Evolutionary conservation across 2,888 invertebrate species (phyloP), one percentile per base, ranked within the genome.

Genomic region (Callosobruchus maculatus): DNA sequence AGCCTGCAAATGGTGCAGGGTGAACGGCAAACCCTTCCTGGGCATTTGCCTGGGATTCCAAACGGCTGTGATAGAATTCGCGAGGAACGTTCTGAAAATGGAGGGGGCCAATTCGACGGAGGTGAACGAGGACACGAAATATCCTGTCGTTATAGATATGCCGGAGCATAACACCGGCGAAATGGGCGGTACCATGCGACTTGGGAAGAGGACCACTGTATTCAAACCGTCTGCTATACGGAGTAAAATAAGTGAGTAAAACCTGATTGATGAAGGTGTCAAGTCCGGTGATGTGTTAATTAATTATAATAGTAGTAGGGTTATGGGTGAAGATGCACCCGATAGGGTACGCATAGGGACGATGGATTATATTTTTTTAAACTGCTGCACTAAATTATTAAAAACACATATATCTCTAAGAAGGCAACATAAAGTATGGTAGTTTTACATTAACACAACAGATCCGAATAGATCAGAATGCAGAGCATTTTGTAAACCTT

Each of bases 11-110:
- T 99, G 97, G 96, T 98, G 98, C 76, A 90, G 99, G 67, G 92
- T 92, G 82, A 97, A 95, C 71, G 92, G 93, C 71, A 95, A 94
- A 84, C 99, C 99, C 0, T 95, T 95, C 87, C 89, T 99, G 21
- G 99, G 99, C 0, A 96, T 99, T 80, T 99, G 99, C 84, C 90
- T 99, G n/a, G 99, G 99, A 4, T 90, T 99, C 77, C 99, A 99
- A 89, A 96, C 97, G 22, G 95, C 98, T 9, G 98, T 98, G 3
- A 94, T 99, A 81, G 99, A 99, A 88, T 98, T 95, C 85, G 93
- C 97, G 0, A 91, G 98, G 72, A 97, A 97, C 85, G 94, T 94
- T 0, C 87, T 98, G 0, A 90, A 90, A 0, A 86, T 95, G 74
- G 88, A 91, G 72, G 93, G 92, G 78, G 98, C 98, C 0, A 93